These are phyloP conservation scores for Hydroisotoma schaefferi DNA, from an alignment of 2,888 invertebrate genomes.

Conservation along the genomic window DNA sequence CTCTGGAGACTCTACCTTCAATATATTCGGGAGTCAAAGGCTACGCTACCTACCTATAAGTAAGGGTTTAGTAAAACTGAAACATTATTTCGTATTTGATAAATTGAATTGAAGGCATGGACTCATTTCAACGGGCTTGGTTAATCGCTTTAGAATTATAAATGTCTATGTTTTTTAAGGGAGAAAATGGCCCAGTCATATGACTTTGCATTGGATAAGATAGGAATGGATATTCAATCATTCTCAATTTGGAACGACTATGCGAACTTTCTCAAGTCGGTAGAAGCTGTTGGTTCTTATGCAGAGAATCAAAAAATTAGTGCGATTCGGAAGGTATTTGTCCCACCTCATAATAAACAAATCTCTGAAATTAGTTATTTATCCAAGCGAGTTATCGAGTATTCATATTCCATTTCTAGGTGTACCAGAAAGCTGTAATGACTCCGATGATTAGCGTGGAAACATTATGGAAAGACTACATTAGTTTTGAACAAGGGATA, in stretches of 20 bases:
- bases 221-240: conserved; percentile 96
- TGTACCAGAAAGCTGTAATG: conserved; percentile 91
- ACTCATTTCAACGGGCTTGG: not conserved
- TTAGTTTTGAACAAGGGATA: conserved; percentile 90
- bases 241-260: conserved; percentile 98
- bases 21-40: conserved; percentile 97
- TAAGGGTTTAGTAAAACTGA: conserved; percentile 56
- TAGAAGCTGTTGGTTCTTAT: conserved; percentile 96
- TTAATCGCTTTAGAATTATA: no score
- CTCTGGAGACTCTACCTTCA: conserved; percentile 96
- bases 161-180: no score
- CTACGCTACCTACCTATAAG: conserved; percentile 88
- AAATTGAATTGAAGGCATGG: not conserved
- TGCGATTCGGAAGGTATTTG: conserved; percentile 84
- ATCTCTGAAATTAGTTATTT: no score
- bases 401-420: conserved; percentile 54
- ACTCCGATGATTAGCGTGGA: conserved; percentile 98
- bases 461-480: conserved; percentile 95
- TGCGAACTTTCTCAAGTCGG: conserved; percentile 89
- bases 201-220: conserved; percentile 97
- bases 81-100: not conserved
- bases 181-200: conserved; percentile 99
- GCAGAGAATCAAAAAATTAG: conserved; percentile 99
- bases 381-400: not conserved
- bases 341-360: no score